These are phyloP conservation scores for Donacobius atricapilla DNA, from an alignment of 2,113 vertebrate genomes.

Conservation along the genomic window DNA sequence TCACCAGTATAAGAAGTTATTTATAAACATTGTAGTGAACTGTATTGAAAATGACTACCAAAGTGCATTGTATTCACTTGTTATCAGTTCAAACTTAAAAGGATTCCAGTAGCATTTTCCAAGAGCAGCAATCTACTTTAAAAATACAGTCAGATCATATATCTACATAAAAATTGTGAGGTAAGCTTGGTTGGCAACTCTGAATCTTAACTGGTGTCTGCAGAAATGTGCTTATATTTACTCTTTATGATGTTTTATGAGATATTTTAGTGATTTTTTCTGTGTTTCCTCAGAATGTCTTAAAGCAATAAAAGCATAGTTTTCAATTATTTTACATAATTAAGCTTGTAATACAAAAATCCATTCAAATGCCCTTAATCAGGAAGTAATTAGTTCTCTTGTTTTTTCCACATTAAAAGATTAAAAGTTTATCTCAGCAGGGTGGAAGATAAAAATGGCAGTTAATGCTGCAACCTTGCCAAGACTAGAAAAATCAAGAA, in stretches of 20 bases:
- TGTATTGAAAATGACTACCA: background rate
- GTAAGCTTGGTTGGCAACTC: background rate
- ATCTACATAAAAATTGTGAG: background rate
- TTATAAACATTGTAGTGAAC: background rate
- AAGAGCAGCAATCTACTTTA: background rate
- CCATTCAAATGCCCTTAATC: background rate
- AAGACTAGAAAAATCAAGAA: slow-evolving; percentile 30
- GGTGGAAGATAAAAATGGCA: slow-evolving; percentile 27
- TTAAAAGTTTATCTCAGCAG: slow-evolving; percentile 54
- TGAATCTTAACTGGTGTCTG: background rate
- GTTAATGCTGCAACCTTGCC: slow-evolving; percentile 2
- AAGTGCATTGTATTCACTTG: background rate
- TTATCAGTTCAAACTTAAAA: background rate
- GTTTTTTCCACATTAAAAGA: slow-evolving; percentile 36
- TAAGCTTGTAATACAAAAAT: background rate
- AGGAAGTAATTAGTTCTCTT: slow-evolving; percentile 41
- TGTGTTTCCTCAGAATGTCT: background rate
- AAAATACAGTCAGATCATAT: background rate
- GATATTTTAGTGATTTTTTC: background rate
- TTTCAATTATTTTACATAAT: background rate
- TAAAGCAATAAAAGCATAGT: background rate
- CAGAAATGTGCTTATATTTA: background rate
- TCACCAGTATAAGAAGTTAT: background rate
- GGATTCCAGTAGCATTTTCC: background rate
- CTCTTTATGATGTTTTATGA: background rate